Evolutionary conservation across 2,888 invertebrate species (phyloP).

Genomic region (Thereva nobilitata): DNA sequence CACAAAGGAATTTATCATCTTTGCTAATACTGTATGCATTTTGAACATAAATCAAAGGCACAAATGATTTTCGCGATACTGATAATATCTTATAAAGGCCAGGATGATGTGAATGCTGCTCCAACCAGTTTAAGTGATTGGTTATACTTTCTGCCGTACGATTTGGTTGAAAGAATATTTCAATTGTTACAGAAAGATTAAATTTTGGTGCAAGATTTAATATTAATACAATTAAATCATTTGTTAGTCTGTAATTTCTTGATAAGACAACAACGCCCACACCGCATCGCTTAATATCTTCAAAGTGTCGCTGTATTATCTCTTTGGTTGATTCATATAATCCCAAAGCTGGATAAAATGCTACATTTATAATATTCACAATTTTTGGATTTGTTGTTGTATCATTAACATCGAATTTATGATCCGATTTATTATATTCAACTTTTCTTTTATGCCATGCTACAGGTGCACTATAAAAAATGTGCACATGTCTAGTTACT

Average conservation of each 20-base stretch:
- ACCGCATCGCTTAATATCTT: conserved; percentile 63
- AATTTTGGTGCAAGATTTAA: conserved; percentile 58
- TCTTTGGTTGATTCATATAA: conserved; percentile 52
- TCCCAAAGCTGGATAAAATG: conserved; percentile 56
- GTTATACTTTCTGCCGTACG: conserved; percentile 60
- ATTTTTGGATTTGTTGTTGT: neutral
- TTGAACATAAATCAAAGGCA: conserved; percentile 69
- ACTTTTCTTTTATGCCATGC: conserved; percentile 51
- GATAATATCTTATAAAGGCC: conserved; percentile 56
- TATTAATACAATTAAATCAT: conserved; percentile 55
- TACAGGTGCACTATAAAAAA: conserved; percentile 56
- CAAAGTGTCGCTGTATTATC: conserved; percentile 64
- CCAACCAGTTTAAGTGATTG: conserved; percentile 55
- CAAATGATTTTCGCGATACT: conserved; percentile 48
- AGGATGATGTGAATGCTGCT: conserved; percentile 46
- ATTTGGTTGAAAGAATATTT: conserved; percentile 64
- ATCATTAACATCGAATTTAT: neutral
- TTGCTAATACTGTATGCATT: conserved; percentile 64
- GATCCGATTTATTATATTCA: neutral
- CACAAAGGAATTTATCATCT: conserved; percentile 59
- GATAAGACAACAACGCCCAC: conserved; percentile 62
- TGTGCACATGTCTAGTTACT: conserved; percentile 53
- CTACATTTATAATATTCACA: conserved; percentile 48
- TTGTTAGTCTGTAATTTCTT: conserved; percentile 49
- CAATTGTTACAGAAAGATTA: conserved; percentile 63